Conservation (phyloP, 2,113 vertebrate species). For the Cebidichthys violaceus region DNA sequence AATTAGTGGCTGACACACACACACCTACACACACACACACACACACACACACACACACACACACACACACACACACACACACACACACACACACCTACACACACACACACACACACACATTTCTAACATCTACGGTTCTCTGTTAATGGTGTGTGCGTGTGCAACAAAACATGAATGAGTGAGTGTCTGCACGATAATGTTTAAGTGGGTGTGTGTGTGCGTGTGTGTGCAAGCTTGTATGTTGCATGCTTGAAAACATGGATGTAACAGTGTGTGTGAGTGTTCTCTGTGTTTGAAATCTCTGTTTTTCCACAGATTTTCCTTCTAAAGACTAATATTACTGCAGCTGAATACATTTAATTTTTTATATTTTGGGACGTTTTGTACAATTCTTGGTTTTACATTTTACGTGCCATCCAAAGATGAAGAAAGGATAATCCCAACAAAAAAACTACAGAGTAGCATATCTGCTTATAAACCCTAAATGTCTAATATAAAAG, state of each 20-base stretch:
- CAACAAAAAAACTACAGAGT: no score
- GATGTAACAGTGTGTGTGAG: neutral
- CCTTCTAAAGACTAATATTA: neutral
- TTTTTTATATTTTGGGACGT: neutral
- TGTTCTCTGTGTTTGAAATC: neutral
- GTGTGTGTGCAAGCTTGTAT: neutral
- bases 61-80: slow-evolving; percentile 9
- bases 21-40: slow-evolving; percentile 37
- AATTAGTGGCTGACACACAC: slow-evolving; percentile 77
- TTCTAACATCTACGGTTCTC: neutral
- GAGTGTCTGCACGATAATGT: neutral
- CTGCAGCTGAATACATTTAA: neutral
- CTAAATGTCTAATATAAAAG: no score
- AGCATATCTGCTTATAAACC: no score
- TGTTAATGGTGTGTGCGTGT: neutral
- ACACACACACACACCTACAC: neutral
- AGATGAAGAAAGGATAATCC: no score
- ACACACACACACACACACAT: neutral
- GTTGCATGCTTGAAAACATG: neutral
- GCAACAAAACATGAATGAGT: neutral
- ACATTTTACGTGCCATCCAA: no score
- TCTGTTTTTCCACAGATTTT: no score
- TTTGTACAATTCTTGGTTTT: neutral
- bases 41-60: slow-evolving; percentile 31
- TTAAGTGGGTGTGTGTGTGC: neutral